Base-by-base conservation (phyloP, 1,140 invertebrate genomes). In the Oryctes rhinoceros region DNA sequence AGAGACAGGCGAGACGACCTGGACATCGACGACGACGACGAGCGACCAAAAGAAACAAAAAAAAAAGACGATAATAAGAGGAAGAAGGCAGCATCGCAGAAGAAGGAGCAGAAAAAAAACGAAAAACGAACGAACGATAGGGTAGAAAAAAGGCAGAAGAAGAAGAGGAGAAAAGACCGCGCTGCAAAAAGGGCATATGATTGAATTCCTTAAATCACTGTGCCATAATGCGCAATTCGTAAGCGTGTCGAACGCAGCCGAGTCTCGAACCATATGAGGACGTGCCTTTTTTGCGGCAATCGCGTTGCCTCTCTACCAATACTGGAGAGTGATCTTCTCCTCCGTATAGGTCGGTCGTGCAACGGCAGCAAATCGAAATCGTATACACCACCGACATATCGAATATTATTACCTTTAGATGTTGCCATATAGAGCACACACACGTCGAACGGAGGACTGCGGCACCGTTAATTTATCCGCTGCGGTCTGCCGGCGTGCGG, bases 141-240 rank as follows among this genome's bases (percentile, higher is more conserved):
- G 24, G 65, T 15, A 24, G 24, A 71, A 71, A 71, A 71, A 71
- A 37, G 65, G 0, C 20, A 62, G 35, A 37, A 71, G 13, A 37
- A 71, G 65, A 71, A 71, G 18, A 71, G 65, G 11, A 71, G 65
- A 24, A 71, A 71, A 71, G 65, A 7, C 65, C 35, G 65, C 65
- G 65, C 35, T 37, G 75, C 75, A 76, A 76, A 76, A 76, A 76
- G 75, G 75, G 75, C 47, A 76, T 76, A 49, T 49, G 75, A 76
- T 76, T 76, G 75, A 49, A 76, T 76, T 76, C 75, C 47, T 76
- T 76, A 76, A 76, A 76, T 76, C 75, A 76, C 75, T 76, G 75
- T 76, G 75, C 75, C 75, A 76, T 76, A 76, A 76, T 76, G 75
- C 75, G 75, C 75, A 76, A 76, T 76, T 76, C 75, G 75, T 76